phyloP scores from a whole-genome alignment of 2,113 vertebrate genomes.

The Rhinoderma darwinii region DNA sequence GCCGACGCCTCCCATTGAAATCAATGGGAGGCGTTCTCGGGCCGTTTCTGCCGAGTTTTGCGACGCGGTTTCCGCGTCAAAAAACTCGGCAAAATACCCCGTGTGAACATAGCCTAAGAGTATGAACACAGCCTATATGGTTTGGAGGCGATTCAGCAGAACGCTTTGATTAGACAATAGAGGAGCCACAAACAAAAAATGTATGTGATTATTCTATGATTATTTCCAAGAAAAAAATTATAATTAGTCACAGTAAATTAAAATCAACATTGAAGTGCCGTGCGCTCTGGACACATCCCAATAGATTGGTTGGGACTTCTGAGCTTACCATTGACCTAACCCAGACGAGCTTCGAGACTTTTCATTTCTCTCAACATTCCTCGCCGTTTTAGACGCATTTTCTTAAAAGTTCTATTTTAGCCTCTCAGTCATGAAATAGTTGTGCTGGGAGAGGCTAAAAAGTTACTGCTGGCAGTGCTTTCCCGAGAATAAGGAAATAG shows the following conservation, averaged over 20 bases:
- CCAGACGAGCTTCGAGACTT: not conserved
- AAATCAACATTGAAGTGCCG: conserved; percentile 65
- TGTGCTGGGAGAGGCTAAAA: conserved; percentile 28
- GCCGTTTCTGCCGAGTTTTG: too few relatives aligned
- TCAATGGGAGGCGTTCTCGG: too few relatives aligned
- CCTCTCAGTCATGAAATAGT: conserved; percentile 34
- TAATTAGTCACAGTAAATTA: conserved; percentile 69
- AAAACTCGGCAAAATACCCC: too few relatives aligned
- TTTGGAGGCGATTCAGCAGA: conserved; percentile 69
- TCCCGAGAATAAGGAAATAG: not conserved
- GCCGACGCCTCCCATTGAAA: too few relatives aligned
- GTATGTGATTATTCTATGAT: conserved; percentile 63
- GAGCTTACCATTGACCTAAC: conserved; percentile 23
- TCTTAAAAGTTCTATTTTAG: conserved; percentile 20
- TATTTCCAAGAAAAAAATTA: conserved; percentile 66
- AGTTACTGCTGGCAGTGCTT: not conserved
- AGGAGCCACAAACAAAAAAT: conserved; percentile 66
- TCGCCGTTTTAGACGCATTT: conserved; percentile 16
- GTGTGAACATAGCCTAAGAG: too few relatives aligned
- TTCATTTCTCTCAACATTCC: not conserved
- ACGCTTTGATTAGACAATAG: conserved; percentile 71
- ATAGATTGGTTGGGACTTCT: conserved; percentile 2
- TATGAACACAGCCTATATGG: conserved; percentile 61
- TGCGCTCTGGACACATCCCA: conserved; percentile 54
- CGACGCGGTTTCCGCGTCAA: too few relatives aligned